phyloP scores from a whole-genome alignment of 2,888 invertebrate species.

The Sisyra nigra region DNA sequence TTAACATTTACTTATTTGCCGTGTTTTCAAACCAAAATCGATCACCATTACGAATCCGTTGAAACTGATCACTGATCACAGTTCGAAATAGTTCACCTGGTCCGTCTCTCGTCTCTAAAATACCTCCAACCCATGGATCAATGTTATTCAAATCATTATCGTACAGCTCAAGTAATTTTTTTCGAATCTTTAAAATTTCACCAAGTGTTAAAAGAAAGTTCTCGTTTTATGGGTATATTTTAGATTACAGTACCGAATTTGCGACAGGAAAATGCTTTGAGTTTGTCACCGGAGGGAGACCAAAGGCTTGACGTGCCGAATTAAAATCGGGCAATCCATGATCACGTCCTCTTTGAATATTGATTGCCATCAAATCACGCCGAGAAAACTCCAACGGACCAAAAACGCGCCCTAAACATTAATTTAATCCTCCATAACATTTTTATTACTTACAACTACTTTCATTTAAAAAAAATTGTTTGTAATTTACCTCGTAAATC shows the following conservation, averaged over 20 bases:
- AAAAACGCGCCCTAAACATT: constrained; percentile 27
- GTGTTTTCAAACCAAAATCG: constrained; percentile 40
- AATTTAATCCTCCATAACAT: too few species aligned
- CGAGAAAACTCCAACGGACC: constrained; percentile 39
- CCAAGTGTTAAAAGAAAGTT: neutral
- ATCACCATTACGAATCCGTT: constrained; percentile 35
- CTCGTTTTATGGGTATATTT: too few species aligned
- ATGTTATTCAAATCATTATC: constrained; percentile 26
- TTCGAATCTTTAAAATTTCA: constrained; percentile 12
- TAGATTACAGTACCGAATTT: too few species aligned
- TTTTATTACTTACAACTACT: too few species aligned
- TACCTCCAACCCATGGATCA: constrained; percentile 39
- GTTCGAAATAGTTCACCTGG: constrained; percentile 33
- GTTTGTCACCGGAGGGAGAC: constrained; percentile 20
- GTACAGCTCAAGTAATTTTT: constrained; percentile 21
- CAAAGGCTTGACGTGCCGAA: constrained; percentile 32
- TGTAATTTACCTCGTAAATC: constrained; percentile 41
- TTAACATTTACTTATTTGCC: constrained; percentile 23
- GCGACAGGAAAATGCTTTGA: constrained; percentile 19
- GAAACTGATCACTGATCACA: constrained; percentile 37
- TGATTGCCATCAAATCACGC: constrained; percentile 39
- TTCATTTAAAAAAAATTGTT: too few species aligned
- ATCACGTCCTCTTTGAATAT: constrained; percentile 37
- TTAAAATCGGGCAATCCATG: constrained; percentile 44
- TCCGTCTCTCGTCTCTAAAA: constrained; percentile 31